Base-by-base conservation (phyloP, 2,113 vertebrate genomes). In the Carlito syrichta region DNA sequence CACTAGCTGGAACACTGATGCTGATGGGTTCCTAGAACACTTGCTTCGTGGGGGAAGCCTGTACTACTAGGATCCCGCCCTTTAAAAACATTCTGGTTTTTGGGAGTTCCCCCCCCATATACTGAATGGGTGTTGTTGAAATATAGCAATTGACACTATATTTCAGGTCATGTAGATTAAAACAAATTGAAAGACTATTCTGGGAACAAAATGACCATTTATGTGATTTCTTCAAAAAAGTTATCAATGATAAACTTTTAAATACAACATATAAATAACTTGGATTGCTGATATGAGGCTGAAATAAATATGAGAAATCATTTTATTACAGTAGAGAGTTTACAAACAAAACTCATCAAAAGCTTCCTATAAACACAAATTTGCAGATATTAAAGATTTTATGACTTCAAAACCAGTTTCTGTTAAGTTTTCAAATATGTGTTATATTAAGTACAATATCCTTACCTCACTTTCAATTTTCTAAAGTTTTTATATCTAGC, bases 401-500 rank as follows among this genome's bases (percentile, higher is more conserved):
- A 50, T 85, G 43, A 92, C 85, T 81, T 73, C 9, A 77, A 77
- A 88, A 96, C 40, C 35, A 60, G 1, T 81, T 87, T 90, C 62
- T 86, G 45, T 87, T 23, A 95, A 54, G 35, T 73, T 86, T 97
- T 89, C 20, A 73, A 89, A 54, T 60, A 45, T 76, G 25, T 78
- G 7, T 77, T 86, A 50, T 54, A 77, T 85, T 79, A 87, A 73
- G 9, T 77, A 3, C 20, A 90, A 20, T 66, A 79, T 45, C 19
- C 54, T 97, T 84, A 90, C 30, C 9, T 90, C 52, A 78, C 25
- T 83, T 91, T 83, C 32, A 68, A 25, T 89, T 97, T 93, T 81
- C 6, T 89, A 43, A 93, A 8, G 13, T 89, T 68, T 17, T 97
- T 85, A 50, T 56, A 88, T 66, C 25, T 91, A 56, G 13, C 35